Conservation (phyloP, 1,140 invertebrate species). For the Pantala flavescens region DNA sequence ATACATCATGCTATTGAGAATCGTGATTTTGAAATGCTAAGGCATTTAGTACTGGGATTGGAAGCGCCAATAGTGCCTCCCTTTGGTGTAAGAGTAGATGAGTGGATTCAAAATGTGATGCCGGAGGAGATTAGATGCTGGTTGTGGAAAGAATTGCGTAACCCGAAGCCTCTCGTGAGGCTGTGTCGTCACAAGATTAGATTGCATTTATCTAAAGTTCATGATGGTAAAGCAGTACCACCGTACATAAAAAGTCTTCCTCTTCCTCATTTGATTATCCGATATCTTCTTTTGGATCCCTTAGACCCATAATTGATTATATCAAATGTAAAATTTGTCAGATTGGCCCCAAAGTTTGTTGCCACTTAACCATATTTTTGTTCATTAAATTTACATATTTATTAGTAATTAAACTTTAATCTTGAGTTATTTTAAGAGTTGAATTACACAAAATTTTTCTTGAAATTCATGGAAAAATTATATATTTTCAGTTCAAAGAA, state of each 20-base stretch:
- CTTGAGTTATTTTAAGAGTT: too few species aligned
- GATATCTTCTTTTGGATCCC: neutral
- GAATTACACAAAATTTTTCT: too few species aligned
- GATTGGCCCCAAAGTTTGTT: too few species aligned
- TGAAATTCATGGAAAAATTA: too few species aligned
- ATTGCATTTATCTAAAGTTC: neutral
- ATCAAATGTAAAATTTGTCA: too few species aligned
- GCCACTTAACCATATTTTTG: too few species aligned
- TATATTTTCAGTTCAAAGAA: too few species aligned
- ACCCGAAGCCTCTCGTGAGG: neutral
- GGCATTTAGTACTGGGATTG: neutral
- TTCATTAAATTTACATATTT: too few species aligned
- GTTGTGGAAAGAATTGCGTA: neutral
- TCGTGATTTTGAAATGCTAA: neutral
- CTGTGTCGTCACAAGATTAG: neutral
- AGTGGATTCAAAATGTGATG: neutral
- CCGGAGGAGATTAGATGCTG: neutral
- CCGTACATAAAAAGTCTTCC: neutral
- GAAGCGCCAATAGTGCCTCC: neutral
- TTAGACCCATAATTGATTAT: neutral
- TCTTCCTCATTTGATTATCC: neutral
- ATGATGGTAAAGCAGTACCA: neutral
- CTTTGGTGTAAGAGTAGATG: neutral
- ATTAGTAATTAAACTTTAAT: too few species aligned
- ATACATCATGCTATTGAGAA: neutral